Evolutionary conservation across 2,113 vertebrate genomes (phyloP).

Genomic region (Mastomys coucha): DNA sequence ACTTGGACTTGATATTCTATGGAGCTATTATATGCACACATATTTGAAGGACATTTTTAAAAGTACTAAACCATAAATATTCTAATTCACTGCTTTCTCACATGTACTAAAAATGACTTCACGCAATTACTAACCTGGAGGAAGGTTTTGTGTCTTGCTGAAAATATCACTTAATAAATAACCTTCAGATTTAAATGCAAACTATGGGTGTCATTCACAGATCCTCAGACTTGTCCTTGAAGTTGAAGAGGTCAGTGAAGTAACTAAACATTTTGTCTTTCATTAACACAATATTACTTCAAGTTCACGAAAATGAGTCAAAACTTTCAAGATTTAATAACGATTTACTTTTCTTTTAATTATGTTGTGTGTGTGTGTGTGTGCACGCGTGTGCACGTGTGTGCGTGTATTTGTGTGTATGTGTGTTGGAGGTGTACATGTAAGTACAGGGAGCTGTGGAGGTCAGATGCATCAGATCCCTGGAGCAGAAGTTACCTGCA

Average conservation of each 20-base stretch:
- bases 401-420: no score
- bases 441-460: no score
- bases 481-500: background rate
- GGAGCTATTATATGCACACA: constrained; percentile 41
- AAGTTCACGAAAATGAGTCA: constrained; percentile 35
- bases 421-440: no score
- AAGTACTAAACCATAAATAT: constrained; percentile 78
- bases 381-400: no score
- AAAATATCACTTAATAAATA: constrained; percentile 82
- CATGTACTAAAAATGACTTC: constrained; percentile 76
- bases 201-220: constrained; percentile 67
- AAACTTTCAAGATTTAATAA: constrained; percentile 17
- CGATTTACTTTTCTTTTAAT: background rate
- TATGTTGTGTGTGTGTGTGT: no score
- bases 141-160: constrained; percentile 70
- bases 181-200: constrained; percentile 77
- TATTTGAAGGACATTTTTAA: constrained; percentile 78
- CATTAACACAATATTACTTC: constrained; percentile 39
- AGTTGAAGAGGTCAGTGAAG: constrained; percentile 51
- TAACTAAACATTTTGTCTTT: background rate
- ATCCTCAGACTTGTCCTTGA: constrained; percentile 71
- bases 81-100: constrained; percentile 77
- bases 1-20: constrained; percentile 50
- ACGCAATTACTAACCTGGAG: constrained; percentile 60
- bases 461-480: no score